Base-by-base conservation (phyloP, 2,113 vertebrate genomes). In the Laticauda laticaudata region DNA sequence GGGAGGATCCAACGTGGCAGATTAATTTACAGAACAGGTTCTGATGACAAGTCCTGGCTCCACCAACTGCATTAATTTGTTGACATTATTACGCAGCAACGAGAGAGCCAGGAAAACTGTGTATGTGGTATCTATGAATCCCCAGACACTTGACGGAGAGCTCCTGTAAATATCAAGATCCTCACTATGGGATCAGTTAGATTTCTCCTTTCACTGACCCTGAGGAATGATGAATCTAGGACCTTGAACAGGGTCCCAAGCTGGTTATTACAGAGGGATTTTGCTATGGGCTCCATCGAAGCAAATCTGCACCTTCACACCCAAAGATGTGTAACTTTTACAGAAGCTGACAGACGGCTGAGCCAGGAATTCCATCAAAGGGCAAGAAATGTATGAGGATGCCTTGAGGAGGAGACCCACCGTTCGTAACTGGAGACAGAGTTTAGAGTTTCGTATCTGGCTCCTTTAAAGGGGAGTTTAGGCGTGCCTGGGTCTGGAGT, bases 1-100 rank as follows among this genome's bases (percentile, higher is more conserved):
- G 23, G 64, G 51, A 87, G 29, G 88, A 75, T 90, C 88, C 93
- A 87, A 94, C 91, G 91, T 94, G 93, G 93, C 93, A 92, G 51
- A 43, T 69, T 45, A 90, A 93, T 64, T 51, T 64, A 89, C 34
- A 4, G n/a, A 45, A 39, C 12, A 15, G 64, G 45, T 45, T 23
- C 48, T 24, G 51, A 87, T 55, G 48, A 45, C 87, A 92, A 89
- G 18, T 5, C n/a, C 55, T 29, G 7, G 61, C 75, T 43, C 69
- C 23, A 59, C 11, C 5, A 59, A 92, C 24, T 45, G 45, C 24
- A 64, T 21, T 59, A n/a, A 29, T 29, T 81, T 91, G 64, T 92
- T 24, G 29, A 93, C n/a, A 48, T 43, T 51, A 23, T 64, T 26
- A 59, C 5, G 1, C 39, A 23, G 21, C 39, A 91, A 2, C 29